Percentiles rank a stretch among this genome's conserved stretches.
Conservation (phyloP, 2,888 invertebrate species). For the Eutolmus rufibarbis region DNA sequence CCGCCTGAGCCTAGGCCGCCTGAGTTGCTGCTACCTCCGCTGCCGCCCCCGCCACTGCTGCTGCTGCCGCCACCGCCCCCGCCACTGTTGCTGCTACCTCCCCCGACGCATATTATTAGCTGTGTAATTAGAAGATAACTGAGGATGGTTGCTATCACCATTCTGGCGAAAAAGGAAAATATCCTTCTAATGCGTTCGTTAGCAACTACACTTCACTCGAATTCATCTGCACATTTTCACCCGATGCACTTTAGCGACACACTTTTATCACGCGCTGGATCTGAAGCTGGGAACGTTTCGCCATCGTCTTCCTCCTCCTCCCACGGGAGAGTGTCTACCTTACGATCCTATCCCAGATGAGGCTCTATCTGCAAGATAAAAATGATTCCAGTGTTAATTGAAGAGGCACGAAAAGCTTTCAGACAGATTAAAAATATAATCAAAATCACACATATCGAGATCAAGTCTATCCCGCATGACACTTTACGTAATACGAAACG, state of each 20-base stretch:
- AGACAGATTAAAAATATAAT: neutral
- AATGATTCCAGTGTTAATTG: neutral
- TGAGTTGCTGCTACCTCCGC: slow-evolving; percentile 47
- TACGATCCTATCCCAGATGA: neutral
- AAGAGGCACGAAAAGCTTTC: neutral
- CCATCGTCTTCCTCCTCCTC: neutral
- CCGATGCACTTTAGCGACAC: slow-evolving; percentile 41
- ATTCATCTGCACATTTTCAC: slow-evolving; percentile 22
- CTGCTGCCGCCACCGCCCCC: slow-evolving; percentile 51
- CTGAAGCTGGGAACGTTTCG: slow-evolving; percentile 1
- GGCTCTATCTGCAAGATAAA: neutral
- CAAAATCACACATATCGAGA: neutral
- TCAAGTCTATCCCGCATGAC: neutral
- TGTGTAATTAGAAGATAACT: slow-evolving; percentile 52
- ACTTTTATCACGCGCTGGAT: slow-evolving; percentile 34
- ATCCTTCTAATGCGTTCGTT: slow-evolving; percentile 12
- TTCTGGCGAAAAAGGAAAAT: slow-evolving; percentile 52
- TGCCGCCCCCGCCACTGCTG: slow-evolving; percentile 51
- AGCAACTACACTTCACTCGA: neutral
- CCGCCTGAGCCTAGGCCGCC: slow-evolving; percentile 38
- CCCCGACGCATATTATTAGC: slow-evolving; percentile 53
- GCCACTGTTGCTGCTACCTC: slow-evolving; percentile 52
- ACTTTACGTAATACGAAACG: neutral
- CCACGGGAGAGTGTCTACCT: neutral
- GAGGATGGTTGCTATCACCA: slow-evolving; percentile 61